phyloP scores from a whole-genome alignment of 2,113 vertebrate species.

The Aleadryas rufinucha region DNA sequence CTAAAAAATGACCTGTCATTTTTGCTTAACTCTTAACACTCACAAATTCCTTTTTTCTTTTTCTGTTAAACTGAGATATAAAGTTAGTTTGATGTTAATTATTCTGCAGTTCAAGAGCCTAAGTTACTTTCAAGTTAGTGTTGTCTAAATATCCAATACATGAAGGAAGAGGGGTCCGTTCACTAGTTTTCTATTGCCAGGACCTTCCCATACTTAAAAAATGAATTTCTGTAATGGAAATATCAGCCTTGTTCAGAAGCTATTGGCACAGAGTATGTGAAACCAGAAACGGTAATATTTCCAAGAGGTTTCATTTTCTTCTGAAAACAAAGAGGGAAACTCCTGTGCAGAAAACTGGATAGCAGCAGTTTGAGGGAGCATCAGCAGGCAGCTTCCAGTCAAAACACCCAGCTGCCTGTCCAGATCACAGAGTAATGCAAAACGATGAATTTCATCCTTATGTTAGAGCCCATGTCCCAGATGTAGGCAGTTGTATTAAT shows the following conservation, averaged over 20 bases:
- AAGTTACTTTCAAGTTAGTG: not conserved
- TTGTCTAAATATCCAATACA: not conserved
- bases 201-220: not conserved
- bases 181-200: not conserved
- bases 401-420: not conserved
- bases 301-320: not conserved
- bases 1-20: not conserved
- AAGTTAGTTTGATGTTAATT: not conserved
- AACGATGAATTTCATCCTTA: not conserved
- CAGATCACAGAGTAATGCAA: not conserved
- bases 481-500: not conserved
- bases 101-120: not conserved
- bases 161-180: not conserved
- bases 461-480: not conserved
- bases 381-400: not conserved
- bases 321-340: not conserved
- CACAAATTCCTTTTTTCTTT: not conserved
- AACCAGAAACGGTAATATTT: slow-evolving; percentile 15
- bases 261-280: not conserved
- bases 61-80: not conserved
- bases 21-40: not conserved
- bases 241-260: not conserved
- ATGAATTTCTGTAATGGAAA: not conserved
- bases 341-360: not conserved
- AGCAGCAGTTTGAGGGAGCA: not conserved